Evolutionary conservation across 2,113 vertebrate genomes (phyloP), one percentile per base, ranked within the genome.

Genomic region (Sinocyclocheilus anshuiensis): DNA sequence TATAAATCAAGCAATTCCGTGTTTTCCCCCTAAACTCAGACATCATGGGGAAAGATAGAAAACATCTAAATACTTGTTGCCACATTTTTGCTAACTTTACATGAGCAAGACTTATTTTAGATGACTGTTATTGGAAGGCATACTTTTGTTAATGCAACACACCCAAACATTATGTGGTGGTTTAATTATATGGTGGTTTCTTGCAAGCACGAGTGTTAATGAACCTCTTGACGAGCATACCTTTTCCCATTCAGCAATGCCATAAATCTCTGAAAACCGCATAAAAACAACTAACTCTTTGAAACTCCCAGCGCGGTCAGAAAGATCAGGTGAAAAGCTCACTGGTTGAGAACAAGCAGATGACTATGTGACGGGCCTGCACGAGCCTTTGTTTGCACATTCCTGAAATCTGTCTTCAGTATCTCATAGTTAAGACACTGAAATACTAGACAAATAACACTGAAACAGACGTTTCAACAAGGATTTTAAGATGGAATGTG

Each of bases 361-460:
- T 0, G 5, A 82, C 33, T 4, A 59, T 2, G 5, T 53, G 45
- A 50, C 26, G 20, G 9, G 26, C 5, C 18, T 4, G 8, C 48
- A 67, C 59, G 48, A 48, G 79, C 39, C 59, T 81, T 71, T 82
- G 63, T 45, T 45, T 26, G 39, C 36, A 81, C 61, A 81, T 81
- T 67, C 76, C 76, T 77, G 24, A 53, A 33, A 26, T 10, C 0
- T 18, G 15, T 65, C 59, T 48, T 67, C 79, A 22, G n/a, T 65
- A 1, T n/a, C n/a, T 26, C 59, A 65, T 16, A 26, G 78, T 18
- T 67, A 48, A 81, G 53, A 78, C 59, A 59, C 10, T 63, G 22
- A 61, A 20, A 59, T 22, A 8, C 22, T 24, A 72, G 16, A 39
- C 16, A 22, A n/a, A 22, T 59, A 61, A 3, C 18, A 39, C 69